phyloP scores from a whole-genome alignment of 2,888 invertebrate genomes.

The Salticus scenicus region DNA sequence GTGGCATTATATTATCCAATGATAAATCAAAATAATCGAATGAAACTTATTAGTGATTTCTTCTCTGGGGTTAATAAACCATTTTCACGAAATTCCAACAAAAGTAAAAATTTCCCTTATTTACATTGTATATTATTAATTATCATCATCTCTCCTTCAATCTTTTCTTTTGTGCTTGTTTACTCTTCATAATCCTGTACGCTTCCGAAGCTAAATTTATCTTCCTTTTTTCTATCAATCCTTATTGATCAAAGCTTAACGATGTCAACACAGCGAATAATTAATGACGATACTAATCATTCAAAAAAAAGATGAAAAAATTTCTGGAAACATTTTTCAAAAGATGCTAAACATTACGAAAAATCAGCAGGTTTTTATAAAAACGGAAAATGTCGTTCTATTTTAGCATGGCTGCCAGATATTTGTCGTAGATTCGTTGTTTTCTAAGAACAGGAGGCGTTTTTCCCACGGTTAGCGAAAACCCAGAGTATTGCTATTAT shows the following conservation, averaged over 20 bases:
- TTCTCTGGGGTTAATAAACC: neutral
- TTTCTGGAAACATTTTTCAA: no score
- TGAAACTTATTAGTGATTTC: no score
- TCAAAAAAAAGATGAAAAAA: no score
- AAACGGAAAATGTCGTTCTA: neutral
- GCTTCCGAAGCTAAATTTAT: neutral
- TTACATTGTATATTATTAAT: neutral
- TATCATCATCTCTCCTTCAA: neutral
- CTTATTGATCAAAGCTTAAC: neutral
- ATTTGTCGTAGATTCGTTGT: neutral
- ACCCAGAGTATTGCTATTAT: neutral
- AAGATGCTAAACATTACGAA: neutral
- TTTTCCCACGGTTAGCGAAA: neutral
- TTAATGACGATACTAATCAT: neutral
- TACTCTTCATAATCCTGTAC: neutral
- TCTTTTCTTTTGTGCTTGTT: neutral
- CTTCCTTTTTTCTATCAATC: neutral
- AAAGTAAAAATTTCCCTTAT: neutral
- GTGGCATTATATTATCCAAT: no score
- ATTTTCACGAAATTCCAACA: neutral
- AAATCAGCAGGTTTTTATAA: neutral
- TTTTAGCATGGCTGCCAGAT: neutral
- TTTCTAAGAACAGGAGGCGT: neutral
- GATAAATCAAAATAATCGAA: no score
- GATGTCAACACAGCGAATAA: constrained; percentile 7